Evolutionary conservation across 2,797 vertebrate genomes (phyloP), one percentile per base, ranked within the genome.

Genomic region (Trachops cirrhosus): DNA sequence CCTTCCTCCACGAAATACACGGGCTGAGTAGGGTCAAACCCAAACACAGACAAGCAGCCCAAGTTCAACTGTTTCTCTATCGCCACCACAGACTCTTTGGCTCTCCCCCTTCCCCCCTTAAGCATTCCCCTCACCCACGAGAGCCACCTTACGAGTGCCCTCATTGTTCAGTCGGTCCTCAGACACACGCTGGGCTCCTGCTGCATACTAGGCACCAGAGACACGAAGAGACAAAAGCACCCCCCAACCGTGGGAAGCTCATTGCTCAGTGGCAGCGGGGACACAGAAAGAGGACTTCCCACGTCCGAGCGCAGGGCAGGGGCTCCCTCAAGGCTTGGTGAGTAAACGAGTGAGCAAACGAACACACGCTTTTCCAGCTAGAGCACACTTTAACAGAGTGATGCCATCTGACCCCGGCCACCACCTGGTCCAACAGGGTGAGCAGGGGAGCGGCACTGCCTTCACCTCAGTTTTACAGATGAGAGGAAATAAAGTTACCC

Each of bases 21-120:
- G 0, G 24, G 10, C 29, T 6, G 6, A 48, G n/a, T 0, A 22
- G 74, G 73, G 54, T 16, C 32, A 50, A 48, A 75, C 46, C 18
- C 5, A 41, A 41, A 15, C 10, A 39, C 9, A 71, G 50, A 73
- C 24, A 64, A 16, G 34, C 82, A 93, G 48, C 37, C 52, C 68
- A 6, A 22, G 48, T 24, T 34, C 50, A 91, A 6, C 2, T 1
- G 0, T 11, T 39, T 77, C 71, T 16, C 70, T 5, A 3, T 9
- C 29, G 1, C 34, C 22, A 5, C 18, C 50, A 37, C 0, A 3
- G 50, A 15, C 5, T 15, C 10, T 26, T 48, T 41, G 15, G 21
- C 6, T 5, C 48, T 22, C 34, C 16, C 5, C 18, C 18, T 24
- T 29, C 37, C 12, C 16, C 24, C 32, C 16, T 37, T 48, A 5